A percentile compares a stretch with the other conserved stretches of the same genome.
Conservation (phyloP, 1,140 invertebrate genomes). For the Atopsyche davidsoni region DNA sequence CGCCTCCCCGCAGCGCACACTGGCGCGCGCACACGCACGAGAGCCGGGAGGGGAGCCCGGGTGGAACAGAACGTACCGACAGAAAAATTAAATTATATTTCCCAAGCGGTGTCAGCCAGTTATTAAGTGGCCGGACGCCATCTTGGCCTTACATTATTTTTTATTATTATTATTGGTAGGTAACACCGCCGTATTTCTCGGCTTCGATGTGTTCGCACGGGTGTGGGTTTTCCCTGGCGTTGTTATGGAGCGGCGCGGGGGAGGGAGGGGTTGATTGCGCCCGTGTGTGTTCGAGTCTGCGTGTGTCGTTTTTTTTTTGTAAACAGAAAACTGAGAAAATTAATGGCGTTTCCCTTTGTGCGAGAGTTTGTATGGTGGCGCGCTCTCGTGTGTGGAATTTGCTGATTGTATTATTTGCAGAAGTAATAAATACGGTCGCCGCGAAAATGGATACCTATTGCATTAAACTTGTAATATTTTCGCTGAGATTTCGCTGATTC, state of each 20-base stretch:
- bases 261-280: slow-evolving; percentile 7
- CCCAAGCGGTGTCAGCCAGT: slow-evolving; percentile 51
- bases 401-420: slow-evolving; percentile 23
- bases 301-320: slow-evolving; percentile 23
- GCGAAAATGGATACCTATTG: neutral
- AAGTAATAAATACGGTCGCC: neutral
- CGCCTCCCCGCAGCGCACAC: slow-evolving; percentile 13
- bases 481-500: no score
- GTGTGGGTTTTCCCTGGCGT: slow-evolving; percentile 8
- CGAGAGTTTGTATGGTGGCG: slow-evolving; percentile 2
- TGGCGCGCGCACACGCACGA: slow-evolving; percentile 4
- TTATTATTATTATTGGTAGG: slow-evolving; percentile 29
- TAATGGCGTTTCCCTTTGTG: slow-evolving; percentile 26
- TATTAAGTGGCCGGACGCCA: slow-evolving; percentile 52
- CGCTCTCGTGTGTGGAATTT: slow-evolving; percentile 4
- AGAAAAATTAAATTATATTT: slow-evolving; percentile 54
- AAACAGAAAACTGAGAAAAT: slow-evolving; percentile 30
- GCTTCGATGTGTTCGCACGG: slow-evolving; percentile 17
- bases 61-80: slow-evolving; percentile 33
- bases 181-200: slow-evolving; percentile 24
- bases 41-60: slow-evolving; percentile 19
- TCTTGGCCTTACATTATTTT: slow-evolving; percentile 36
- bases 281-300: slow-evolving; percentile 6
- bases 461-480: no score
- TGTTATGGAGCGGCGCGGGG: slow-evolving; percentile 12